Evolutionary conservation across 2,113 vertebrate genomes (phyloP).

Genomic region (Bubo bubo): DNA sequence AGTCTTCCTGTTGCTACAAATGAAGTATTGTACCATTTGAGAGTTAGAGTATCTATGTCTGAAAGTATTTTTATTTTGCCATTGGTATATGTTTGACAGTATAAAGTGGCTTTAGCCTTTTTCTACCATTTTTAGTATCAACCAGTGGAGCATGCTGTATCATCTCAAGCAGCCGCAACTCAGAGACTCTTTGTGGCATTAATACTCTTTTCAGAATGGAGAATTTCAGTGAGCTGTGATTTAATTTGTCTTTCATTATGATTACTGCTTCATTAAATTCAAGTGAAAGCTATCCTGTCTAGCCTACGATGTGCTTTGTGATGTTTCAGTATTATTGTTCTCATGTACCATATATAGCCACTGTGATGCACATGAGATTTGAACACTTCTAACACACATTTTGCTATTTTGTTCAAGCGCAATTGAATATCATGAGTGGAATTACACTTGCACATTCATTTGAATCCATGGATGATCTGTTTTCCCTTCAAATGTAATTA

Average conservation of each 20-base stretch:
- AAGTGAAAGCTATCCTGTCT: constrained; percentile 18
- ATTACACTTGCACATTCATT: neutral
- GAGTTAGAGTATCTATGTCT: neutral
- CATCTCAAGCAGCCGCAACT: constrained; percentile 3
- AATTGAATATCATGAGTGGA: neutral
- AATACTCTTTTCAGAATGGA: constrained; percentile 49
- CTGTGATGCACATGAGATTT: neutral
- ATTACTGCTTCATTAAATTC: constrained; percentile 64
- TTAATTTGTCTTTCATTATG: constrained; percentile 39
- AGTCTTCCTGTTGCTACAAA: neutral
- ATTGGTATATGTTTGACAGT: neutral
- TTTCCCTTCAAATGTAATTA: neutral
- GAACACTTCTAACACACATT: neutral
- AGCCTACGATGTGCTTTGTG: neutral
- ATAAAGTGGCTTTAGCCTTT: constrained; percentile 17
- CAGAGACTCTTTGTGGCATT: constrained; percentile 21
- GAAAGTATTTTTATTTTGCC: constrained; percentile 11
- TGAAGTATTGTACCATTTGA: neutral
- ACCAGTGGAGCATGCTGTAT: constrained; percentile 36
- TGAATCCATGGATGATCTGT: neutral
- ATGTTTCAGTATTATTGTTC: constrained; percentile 1
- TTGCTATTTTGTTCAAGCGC: neutral
- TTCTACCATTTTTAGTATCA: constrained; percentile 10
- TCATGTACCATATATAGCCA: neutral
- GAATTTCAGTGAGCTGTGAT: constrained; percentile 36